Evolutionary conservation across 1,140 invertebrate species (phyloP).

Genomic region (Piezodorus guildinii): DNA sequence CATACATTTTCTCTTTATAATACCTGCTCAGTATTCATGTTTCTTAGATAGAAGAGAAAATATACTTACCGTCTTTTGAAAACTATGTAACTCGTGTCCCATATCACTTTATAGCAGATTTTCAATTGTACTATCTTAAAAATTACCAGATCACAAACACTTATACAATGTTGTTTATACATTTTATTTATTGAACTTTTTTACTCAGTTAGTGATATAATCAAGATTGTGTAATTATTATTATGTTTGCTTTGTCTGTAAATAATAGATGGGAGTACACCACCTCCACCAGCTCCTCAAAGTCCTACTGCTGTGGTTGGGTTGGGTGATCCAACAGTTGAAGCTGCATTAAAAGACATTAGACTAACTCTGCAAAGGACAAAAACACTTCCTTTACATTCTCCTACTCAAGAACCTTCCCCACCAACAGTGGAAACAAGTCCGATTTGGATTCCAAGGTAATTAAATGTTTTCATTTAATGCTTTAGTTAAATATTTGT

Average conservation of each 20-base stretch:
- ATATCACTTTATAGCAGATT: too few relatives aligned
- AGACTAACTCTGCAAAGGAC: slow-evolving; percentile 64
- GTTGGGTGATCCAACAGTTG: slow-evolving; percentile 37
- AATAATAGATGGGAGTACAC: slow-evolving; percentile 34
- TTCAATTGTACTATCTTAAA: too few relatives aligned
- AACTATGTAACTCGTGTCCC: too few relatives aligned
- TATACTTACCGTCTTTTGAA: too few relatives aligned
- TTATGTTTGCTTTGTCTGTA: neutral
- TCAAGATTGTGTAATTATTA: neutral
- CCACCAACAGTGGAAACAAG: slow-evolving; percentile 41
- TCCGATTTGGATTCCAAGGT: slow-evolving; percentile 50
- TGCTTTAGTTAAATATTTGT: too few relatives aligned
- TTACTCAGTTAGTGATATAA: neutral
- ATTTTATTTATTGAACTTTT: too few relatives aligned
- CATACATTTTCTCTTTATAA: too few relatives aligned
- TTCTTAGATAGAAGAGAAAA: too few relatives aligned
- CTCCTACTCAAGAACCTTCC: slow-evolving; percentile 35
- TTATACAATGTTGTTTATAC: too few relatives aligned
- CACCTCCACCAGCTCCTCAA: slow-evolving; percentile 55
- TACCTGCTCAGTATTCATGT: too few relatives aligned
- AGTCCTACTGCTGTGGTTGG: slow-evolving; percentile 28
- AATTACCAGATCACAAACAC: too few relatives aligned
- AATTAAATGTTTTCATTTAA: neutral
- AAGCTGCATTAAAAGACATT: slow-evolving; percentile 71
- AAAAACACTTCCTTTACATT: slow-evolving; percentile 49